phyloP scores from a whole-genome alignment of 2,797 vertebrate species.

The Hylomyscus alleni region DNA sequence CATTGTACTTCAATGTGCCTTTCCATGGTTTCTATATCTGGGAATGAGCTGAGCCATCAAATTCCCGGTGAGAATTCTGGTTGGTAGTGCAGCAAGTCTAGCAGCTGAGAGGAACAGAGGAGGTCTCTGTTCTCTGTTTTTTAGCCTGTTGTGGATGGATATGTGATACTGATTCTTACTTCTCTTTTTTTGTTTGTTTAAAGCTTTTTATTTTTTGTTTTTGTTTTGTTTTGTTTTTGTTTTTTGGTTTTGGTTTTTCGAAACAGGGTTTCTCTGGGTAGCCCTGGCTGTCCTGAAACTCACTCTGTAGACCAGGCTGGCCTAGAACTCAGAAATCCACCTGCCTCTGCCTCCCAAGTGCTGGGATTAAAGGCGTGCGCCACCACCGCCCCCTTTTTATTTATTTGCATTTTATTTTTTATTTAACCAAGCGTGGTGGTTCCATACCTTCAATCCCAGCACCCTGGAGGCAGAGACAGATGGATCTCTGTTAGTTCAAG shows the following conservation, averaged over 20 bases:
- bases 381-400: no score
- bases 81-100: not conserved
- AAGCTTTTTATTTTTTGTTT: not conserved
- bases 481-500: not conserved
- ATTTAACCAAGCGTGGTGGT: not conserved
- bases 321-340: no score
- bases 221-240: no score
- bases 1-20: not conserved
- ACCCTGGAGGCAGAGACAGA: not conserved
- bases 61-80: conserved; percentile 14
- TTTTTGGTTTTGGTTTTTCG: no score
- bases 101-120: not conserved
- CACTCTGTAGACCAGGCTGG: no score
- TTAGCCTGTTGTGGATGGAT: no score
- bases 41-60: not conserved
- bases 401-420: not conserved
- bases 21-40: not conserved
- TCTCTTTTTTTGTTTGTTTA: not conserved
- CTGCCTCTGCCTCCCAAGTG: no score
- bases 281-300: no score
- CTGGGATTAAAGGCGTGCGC: no score
- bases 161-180: not conserved
- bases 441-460: not conserved
- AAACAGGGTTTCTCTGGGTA: no score
- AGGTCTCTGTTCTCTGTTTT: not conserved